Percentiles rank a stretch among this genome's conserved stretches.
Evolutionary conservation across 2,113 vertebrate genomes (phyloP).

Genomic region (Cochlearius cochlearius): DNA sequence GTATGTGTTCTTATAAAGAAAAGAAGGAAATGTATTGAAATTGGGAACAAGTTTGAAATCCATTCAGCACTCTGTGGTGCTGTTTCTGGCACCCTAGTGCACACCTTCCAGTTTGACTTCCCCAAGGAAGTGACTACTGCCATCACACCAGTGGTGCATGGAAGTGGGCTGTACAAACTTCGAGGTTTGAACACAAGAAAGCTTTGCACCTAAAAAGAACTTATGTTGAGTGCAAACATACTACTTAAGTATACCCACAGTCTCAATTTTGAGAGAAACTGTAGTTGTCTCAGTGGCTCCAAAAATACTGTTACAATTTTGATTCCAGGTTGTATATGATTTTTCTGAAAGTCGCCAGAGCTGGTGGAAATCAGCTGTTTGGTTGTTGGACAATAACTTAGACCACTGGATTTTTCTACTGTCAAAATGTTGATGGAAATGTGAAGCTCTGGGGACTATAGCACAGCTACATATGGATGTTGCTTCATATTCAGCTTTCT

Average conservation of each 20-base stretch:
- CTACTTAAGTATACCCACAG: neutral
- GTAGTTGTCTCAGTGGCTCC: neutral
- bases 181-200: neutral
- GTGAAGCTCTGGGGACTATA: neutral
- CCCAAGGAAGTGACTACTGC: neutral
- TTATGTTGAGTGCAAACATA: neutral
- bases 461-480: neutral
- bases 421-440: neutral
- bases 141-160: accelerated
- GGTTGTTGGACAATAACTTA: neutral
- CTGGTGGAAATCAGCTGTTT: neutral
- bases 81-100: neutral
- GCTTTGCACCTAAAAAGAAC: neutral
- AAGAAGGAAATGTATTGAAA: neutral
- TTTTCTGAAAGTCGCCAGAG: neutral
- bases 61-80: neutral
- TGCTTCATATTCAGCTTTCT: neutral
- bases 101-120: neutral
- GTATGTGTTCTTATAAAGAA: neutral
- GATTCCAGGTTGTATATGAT: neutral
- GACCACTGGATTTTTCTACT: neutral
- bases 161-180: neutral
- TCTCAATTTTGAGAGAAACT: neutral
- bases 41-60: neutral
- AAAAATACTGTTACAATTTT: neutral